These are phyloP conservation scores for Thalassarche chlororhynchos DNA, from an alignment of 2,113 vertebrate species.

Conservation along the genomic window DNA sequence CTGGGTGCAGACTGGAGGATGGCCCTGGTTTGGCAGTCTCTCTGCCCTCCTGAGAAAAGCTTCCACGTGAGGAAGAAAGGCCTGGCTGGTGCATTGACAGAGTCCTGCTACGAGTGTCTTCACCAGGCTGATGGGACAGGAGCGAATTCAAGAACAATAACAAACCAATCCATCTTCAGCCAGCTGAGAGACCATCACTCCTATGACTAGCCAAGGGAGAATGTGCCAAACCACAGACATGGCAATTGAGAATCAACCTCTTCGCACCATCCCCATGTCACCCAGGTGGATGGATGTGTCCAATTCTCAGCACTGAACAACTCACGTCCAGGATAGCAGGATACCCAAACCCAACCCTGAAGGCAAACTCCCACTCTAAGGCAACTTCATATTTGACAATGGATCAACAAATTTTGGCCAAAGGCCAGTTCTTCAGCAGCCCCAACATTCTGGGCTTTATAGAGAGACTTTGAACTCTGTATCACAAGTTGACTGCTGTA, in stretches of 20 bases:
- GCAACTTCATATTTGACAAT: neutral
- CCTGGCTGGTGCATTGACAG: neutral
- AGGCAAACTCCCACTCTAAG: neutral
- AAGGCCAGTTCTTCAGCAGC: neutral
- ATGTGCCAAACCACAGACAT: neutral
- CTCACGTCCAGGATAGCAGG: neutral
- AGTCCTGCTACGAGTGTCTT: neutral
- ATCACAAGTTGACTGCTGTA: neutral
- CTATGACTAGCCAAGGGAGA: neutral
- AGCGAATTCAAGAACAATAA: neutral
- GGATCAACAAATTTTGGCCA: neutral
- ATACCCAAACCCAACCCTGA: neutral
- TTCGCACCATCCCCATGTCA: accelerated
- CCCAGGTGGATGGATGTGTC: neutral
- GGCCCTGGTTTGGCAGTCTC: neutral
- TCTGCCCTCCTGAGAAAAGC: neutral
- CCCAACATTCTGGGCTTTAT: neutral
- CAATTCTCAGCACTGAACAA: neutral
- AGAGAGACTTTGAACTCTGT: neutral
- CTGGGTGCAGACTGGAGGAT: neutral
- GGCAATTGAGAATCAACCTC: neutral
- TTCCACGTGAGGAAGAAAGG: neutral
- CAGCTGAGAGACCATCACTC: neutral
- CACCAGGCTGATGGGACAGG: neutral
- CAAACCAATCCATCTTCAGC: neutral